phyloP scores from a whole-genome alignment of 2,888 invertebrate genomes.

The Parasteatoda lunata region DNA sequence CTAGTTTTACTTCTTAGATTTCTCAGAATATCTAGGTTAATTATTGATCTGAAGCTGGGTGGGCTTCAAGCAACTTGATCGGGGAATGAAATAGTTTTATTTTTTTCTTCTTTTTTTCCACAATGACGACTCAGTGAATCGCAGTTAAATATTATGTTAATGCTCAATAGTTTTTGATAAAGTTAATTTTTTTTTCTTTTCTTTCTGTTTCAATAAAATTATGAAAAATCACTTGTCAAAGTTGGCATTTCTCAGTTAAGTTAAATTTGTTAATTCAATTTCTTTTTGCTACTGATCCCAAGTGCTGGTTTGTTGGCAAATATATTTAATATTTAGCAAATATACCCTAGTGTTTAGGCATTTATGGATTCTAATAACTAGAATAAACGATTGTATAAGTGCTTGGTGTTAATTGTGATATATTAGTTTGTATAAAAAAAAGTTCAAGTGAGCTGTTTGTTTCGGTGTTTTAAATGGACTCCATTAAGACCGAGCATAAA shows the following conservation, averaged over 20 bases:
- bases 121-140: too few species aligned
- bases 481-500: slow-evolving; percentile 26
- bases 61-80: too few species aligned
- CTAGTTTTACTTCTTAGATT: too few species aligned
- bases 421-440: slow-evolving; percentile 27
- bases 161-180: too few species aligned
- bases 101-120: too few species aligned
- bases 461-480: slow-evolving; percentile 56
- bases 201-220: too few species aligned
- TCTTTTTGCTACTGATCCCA: slow-evolving; percentile 10
- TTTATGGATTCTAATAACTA: slow-evolving; percentile 46
- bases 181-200: too few species aligned
- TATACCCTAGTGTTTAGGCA: slow-evolving; percentile 50
- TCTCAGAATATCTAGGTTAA: too few species aligned
- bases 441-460: slow-evolving; percentile 41
- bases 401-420: slow-evolving; percentile 62
- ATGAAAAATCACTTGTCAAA: too few species aligned
- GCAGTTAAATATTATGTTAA: too few species aligned
- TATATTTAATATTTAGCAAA: slow-evolving; percentile 26
- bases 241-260: not conserved
- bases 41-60: too few species aligned
- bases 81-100: too few species aligned
- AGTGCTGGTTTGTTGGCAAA: slow-evolving; percentile 1
- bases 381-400: slow-evolving; percentile 26
- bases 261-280: not conserved